A percentile compares a stretch with the other conserved stretches of the same genome.
Conservation (phyloP, 2,888 invertebrate species). For the Nebria brevicollis region DNA sequence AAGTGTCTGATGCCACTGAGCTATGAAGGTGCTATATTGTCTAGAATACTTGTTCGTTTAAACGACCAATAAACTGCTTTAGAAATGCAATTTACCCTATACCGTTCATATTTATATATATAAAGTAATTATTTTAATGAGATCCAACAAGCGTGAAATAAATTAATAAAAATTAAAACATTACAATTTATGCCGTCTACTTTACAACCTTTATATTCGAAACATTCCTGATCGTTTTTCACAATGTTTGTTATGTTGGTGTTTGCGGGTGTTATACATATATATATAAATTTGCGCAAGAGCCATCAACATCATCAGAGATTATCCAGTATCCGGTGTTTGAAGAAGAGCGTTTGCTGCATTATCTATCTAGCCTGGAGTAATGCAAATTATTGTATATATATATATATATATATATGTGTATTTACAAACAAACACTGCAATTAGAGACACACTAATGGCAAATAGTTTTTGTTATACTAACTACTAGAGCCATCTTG, state of each 20-base stretch:
- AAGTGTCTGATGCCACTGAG: background rate
- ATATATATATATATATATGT: no score
- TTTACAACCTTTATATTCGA: no score
- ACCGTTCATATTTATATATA: background rate
- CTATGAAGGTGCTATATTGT: background rate
- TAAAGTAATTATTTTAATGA: conserved; percentile 41
- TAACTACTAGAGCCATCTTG: background rate
- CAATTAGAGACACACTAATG: no score
- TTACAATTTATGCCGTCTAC: no score
- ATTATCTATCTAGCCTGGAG: background rate
- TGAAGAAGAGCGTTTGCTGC: background rate
- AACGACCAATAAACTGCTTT: background rate
- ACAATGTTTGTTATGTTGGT: no score
- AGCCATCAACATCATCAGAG: background rate
- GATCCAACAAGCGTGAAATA: conserved; percentile 36
- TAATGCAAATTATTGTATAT: background rate
- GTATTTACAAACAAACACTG: background rate
- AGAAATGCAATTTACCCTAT: background rate
- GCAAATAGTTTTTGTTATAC: background rate
- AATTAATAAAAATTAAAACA: background rate
- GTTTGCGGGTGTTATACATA: background rate
- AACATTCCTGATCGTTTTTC: no score
- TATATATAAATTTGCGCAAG: background rate
- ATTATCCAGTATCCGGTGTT: background rate
- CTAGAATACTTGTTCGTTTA: background rate